These are phyloP conservation scores for Miichthys miiuy DNA, from an alignment of 2,797 vertebrate genomes.

Conservation along the genomic window DNA sequence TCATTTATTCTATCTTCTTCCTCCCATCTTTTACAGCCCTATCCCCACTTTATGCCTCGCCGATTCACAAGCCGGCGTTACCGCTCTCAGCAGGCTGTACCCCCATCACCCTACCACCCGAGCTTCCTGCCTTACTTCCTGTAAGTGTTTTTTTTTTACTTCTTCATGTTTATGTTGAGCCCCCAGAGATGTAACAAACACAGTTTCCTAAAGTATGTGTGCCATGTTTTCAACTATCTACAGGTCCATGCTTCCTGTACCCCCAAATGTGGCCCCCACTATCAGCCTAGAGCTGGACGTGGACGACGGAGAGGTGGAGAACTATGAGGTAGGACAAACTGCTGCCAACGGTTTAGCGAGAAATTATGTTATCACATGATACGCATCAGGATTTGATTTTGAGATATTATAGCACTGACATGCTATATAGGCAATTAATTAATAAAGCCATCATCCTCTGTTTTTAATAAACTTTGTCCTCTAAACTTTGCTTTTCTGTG, in stretches of 20 bases:
- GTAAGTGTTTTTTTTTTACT: constrained; percentile 84
- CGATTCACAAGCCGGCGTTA: constrained; percentile 94
- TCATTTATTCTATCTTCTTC: neutral
- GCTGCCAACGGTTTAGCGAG: accelerated
- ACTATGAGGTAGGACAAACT: constrained; percentile 91
- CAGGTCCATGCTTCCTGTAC: constrained; percentile 97
- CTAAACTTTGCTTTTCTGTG: constrained; percentile 11
- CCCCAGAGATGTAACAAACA: neutral
- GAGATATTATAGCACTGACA: no score
- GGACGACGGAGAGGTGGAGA: constrained; percentile 98
- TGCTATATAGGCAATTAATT: neutral
- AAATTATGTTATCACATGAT: neutral
- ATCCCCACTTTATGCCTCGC: constrained; percentile 95
- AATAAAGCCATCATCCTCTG: neutral
- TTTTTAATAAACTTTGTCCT: neutral
- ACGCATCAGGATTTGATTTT: neutral
- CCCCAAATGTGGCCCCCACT: constrained; percentile 93
- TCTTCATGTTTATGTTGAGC: neutral
- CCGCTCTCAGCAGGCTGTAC: constrained; percentile 92
- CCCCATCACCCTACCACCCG: constrained; percentile 95
- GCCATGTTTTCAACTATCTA: neutral
- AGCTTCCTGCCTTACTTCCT: constrained; percentile 98
- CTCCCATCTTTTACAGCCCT: constrained; percentile 85
- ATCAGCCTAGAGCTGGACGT: constrained; percentile 98
- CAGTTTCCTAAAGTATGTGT: neutral